Percentiles rank a stretch among this genome's conserved stretches.
Evolutionary conservation across 2,113 vertebrate species (phyloP).

Genomic region (Martes martes): DNA sequence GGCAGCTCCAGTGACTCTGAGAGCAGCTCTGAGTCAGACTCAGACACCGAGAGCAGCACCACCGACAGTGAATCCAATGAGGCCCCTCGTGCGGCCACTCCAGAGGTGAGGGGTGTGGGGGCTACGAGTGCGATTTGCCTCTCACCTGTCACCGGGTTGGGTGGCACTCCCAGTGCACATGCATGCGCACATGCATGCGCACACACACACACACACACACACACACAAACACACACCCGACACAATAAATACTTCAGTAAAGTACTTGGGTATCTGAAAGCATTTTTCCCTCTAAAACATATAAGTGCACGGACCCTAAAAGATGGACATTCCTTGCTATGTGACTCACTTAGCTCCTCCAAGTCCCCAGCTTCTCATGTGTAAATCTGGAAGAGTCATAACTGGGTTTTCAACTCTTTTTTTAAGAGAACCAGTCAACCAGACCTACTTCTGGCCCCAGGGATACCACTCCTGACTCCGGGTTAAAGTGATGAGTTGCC

Average conservation of each 20-base stretch:
- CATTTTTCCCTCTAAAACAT: neutral
- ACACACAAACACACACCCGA: neutral
- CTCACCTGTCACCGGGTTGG: neutral
- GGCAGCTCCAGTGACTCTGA: constrained; percentile 96
- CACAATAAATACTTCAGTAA: neutral
- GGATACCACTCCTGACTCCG: neutral
- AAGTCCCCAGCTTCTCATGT: neutral
- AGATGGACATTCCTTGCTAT: neutral
- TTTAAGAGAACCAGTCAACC: neutral
- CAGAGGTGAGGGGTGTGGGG: constrained; percentile 86
- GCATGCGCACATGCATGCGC: accelerated
- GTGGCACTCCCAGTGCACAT: too few species aligned
- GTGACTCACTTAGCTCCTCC: neutral
- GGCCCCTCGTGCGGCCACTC: constrained; percentile 88
- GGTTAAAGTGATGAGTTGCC: neutral
- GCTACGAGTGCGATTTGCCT: neutral
- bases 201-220: accelerated
- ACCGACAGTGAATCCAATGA: constrained; percentile 94
- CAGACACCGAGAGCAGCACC: constrained; percentile 94
- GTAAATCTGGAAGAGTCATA: neutral
- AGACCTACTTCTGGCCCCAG: neutral
- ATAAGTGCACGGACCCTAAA: neutral
- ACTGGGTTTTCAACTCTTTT: neutral
- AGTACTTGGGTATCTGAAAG: neutral
- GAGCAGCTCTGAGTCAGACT: constrained; percentile 95